These are phyloP conservation scores for Aphodius sticticus DNA, from an alignment of 2,888 invertebrate species.

Conservation along the genomic window DNA sequence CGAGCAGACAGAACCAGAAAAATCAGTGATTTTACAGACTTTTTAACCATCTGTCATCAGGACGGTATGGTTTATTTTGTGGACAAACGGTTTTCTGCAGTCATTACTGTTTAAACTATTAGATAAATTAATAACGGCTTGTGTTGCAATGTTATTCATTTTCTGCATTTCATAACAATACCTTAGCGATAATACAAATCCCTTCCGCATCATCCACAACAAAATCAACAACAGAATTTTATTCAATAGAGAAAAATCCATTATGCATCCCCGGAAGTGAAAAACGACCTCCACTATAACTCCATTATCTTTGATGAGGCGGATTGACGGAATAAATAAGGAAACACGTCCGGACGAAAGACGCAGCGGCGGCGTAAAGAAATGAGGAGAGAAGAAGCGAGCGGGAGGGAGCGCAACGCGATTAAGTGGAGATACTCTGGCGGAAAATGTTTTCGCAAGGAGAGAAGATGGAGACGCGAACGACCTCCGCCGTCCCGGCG, in stretches of 20 bases:
- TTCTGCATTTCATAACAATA: no score
- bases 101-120: no score
- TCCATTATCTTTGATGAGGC: background rate
- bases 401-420: background rate
- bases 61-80: no score
- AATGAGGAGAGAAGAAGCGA: background rate
- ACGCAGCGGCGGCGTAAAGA: background rate
- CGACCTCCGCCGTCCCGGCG: background rate
- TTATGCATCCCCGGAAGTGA: background rate
- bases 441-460: background rate
- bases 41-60: no score
- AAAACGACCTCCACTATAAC: background rate
- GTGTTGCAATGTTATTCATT: no score
- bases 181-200: no score
- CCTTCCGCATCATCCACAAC: background rate
- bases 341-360: background rate
- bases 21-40: no score
- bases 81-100: no score
- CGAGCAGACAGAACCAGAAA: no score
- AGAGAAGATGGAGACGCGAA: background rate
- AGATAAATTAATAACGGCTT: no score
- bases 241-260: background rate
- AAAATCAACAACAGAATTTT: background rate
- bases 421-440: slow-evolving; percentile 4
- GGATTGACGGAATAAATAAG: background rate